These are phyloP conservation scores for Leucopsar rothschildi DNA, from an alignment of 2,113 vertebrate species.

Conservation along the genomic window DNA sequence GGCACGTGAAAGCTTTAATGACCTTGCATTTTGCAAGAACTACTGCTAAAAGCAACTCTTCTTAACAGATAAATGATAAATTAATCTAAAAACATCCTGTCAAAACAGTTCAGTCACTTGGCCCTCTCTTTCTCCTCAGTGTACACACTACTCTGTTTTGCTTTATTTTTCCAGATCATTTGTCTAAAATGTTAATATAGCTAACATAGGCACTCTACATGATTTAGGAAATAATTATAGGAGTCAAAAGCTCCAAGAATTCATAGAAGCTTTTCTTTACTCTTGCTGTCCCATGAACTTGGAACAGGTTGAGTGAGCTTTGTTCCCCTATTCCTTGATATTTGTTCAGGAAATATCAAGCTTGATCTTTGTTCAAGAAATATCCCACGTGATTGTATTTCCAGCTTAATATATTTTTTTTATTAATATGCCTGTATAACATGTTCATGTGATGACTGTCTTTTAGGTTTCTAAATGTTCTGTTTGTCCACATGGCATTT, in stretches of 20 bases:
- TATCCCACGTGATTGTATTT: background rate
- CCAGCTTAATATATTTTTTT: background rate
- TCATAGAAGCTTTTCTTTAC: background rate
- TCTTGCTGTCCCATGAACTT: background rate
- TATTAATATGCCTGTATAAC: background rate
- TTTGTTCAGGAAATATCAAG: background rate
- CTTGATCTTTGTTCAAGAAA: background rate
- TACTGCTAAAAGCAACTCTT: background rate
- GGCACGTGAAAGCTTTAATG: background rate
- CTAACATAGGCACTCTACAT: background rate
- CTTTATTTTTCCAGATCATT: background rate
- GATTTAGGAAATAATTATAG: background rate
- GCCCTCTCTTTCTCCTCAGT: background rate
- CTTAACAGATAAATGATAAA: background rate
- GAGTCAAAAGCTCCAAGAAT: background rate
- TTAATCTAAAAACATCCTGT: background rate
- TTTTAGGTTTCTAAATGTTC: background rate
- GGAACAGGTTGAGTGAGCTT: accelerated
- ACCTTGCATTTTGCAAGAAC: background rate
- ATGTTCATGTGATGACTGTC: background rate
- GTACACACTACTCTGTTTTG: background rate
- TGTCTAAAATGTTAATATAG: background rate
- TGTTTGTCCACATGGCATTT: background rate
- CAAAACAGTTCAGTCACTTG: background rate
- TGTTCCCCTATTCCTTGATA: background rate